Evolutionary conservation across 2,888 invertebrate species (phyloP), one percentile per base, ranked within the genome.

Genomic region (Lepeophtheirus nordmannii): DNA sequence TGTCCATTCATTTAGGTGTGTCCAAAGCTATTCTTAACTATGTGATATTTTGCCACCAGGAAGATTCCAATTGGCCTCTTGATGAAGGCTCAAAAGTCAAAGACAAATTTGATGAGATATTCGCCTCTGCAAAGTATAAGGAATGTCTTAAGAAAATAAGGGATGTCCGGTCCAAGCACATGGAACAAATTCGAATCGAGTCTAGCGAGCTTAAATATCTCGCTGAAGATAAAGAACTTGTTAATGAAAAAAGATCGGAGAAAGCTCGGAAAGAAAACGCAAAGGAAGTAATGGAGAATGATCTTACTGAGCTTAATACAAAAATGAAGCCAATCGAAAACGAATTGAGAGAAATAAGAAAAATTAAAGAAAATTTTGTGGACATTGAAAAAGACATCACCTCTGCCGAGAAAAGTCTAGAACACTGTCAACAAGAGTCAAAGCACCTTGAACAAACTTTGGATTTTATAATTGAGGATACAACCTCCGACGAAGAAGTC

Each of bases 1-100:
- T 92, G 79, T 80, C 83, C 68, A 73, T 78, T 57, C 75, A 81
- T 69, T 74, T 86, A 75, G 93, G 96, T 68, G 93, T 98, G 1
- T 89, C 96, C 0, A 89, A 89, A 74, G 85, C 97, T 0, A 89
- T 99, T 68, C 78, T 99, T 67, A 92, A 91, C 73, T 88, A 91
- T 75, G 98, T 99, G 0, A 86, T 99, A 71, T 96, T 99, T 76
- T 99, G 98, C 73, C 98, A 98, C 75, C 98, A 98, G 81, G 98
- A 98, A 76, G 93, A 98, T 70, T 86, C 93, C 0, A 85, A 85
- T 73, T 98, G 98, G 83, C 97, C 98, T 0, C 78, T 98, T 66
- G 89, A 92, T 74, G 92, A 94, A 75, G 87, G 87, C 0, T 89
- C 90, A 74, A 86, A 87, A 72, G 81, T 99, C 0, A 99, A 98